Conservation (phyloP, 2,888 invertebrate species). For the Troglohyphantes excavatus region DNA sequence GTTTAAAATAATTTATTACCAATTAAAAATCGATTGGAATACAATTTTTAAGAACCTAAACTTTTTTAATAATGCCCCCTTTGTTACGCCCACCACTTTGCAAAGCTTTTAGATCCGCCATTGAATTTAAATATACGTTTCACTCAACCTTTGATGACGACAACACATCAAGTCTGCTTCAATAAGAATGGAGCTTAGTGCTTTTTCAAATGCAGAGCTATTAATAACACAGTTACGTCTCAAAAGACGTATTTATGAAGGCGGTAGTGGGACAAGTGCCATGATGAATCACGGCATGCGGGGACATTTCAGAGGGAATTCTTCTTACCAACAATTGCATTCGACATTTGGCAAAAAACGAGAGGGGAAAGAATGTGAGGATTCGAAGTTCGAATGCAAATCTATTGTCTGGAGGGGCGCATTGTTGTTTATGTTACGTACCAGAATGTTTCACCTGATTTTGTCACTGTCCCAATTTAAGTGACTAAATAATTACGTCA, state of each 20-base stretch:
- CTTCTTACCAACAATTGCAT: slow-evolving; percentile 14
- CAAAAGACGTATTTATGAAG: slow-evolving; percentile 8
- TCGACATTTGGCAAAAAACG: slow-evolving; percentile 17
- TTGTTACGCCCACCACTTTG: too few species aligned
- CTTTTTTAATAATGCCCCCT: too few species aligned
- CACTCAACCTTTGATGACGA: background rate
- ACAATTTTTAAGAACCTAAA: too few species aligned
- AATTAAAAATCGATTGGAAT: too few species aligned
- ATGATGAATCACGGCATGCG: slow-evolving; percentile 47
- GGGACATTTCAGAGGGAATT: slow-evolving; percentile 21
- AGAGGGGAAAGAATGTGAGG: background rate
- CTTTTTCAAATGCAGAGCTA: background rate
- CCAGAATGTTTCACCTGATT: background rate
- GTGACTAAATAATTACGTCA: background rate
- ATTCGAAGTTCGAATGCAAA: slow-evolving; percentile 3
- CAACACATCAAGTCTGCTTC: background rate
- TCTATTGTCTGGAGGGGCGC: slow-evolving; percentile 1
- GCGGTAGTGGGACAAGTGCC: slow-evolving; percentile 56
- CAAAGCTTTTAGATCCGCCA: too few species aligned
- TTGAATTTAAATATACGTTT: background rate
- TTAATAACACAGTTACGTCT: slow-evolving; percentile 33
- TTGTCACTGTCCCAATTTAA: background rate
- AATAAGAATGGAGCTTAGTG: background rate
- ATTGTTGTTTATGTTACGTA: background rate
- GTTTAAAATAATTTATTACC: too few species aligned